These are phyloP conservation scores for Mycteria americana DNA, from an alignment of 2,797 vertebrate genomes.

Conservation along the genomic window DNA sequence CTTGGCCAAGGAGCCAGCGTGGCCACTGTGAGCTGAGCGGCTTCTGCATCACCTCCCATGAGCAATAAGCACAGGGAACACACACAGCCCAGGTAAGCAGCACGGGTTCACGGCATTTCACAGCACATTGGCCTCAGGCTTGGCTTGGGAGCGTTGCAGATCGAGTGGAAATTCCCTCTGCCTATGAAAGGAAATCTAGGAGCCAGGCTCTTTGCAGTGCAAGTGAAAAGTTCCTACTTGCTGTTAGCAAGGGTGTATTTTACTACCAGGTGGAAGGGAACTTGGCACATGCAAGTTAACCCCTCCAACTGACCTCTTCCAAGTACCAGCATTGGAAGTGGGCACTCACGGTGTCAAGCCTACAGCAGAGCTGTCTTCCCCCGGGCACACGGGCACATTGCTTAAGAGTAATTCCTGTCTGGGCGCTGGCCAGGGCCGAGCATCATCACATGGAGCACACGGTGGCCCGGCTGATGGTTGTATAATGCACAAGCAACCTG, in stretches of 20 bases:
- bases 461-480: background rate
- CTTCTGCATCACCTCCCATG: background rate
- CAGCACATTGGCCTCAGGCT: background rate
- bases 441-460: background rate
- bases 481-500: background rate
- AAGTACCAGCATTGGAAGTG: background rate
- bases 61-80: background rate
- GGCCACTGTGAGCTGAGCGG: background rate
- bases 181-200: background rate
- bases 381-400: rapidly evolving
- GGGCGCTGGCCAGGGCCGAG: background rate
- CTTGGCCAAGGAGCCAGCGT: background rate
- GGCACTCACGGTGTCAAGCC: background rate
- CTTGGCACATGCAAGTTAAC: rapidly evolving
- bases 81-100: background rate
- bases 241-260: background rate
- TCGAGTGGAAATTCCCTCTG: background rate
- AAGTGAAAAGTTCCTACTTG: background rate
- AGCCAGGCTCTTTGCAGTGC: background rate
- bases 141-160: background rate
- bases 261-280: background rate
- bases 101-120: rapidly evolving
- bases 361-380: background rate
- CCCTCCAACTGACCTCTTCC: background rate
- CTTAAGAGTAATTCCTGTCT: background rate